Evolutionary conservation across 1,140 invertebrate species (phyloP), one percentile per base, ranked within the genome.

Genomic region (Aricia agestis): DNA sequence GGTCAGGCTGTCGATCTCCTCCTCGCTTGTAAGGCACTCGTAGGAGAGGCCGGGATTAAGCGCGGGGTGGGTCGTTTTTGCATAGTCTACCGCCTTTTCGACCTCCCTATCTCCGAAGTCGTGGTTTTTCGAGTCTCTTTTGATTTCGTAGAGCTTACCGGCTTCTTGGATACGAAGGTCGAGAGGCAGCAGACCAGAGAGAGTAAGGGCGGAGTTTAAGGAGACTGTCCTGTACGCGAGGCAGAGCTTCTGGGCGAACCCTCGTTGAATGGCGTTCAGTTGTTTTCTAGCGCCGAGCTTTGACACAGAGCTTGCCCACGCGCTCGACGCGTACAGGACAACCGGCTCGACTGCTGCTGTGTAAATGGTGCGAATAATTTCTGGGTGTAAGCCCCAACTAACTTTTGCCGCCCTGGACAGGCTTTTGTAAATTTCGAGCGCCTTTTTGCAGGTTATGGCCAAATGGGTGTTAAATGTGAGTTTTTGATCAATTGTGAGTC

Each of bases 381-480:
- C 57, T 6, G 70, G 36, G 5, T 71, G 13, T 6, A 63, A n/a
- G 4, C 52, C 66, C 66, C 66, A 67, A n/a, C 41, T 42, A 1
- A 63, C 7, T 17, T 68, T 68, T 18, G 70, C 70, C 6, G 70
- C 45, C 31, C 66, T 61, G 5, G 66, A 17, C 15, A 72, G 18
- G 6, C 2, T 18, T 11, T 65, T 42, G 19, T 68, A 68, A 1
- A 68, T 63, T 3, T 63, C 36, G 0, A 36, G 15, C 0, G 69
- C 73, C 25, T 71, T 71, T 15, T 59, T 61, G 15, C 69, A 71
- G 2, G 1, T 66, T 67, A 4, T 2, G 17, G 1, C 15, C 3
- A 73, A 9, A 52, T 76, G 74, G 2, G 19, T 31, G 13, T 69
- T 68, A 31, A 70, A 74, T 4, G 66, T 71, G 2, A 76, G 57